Evolutionary conservation across 2,888 invertebrate species (phyloP).

Genomic region (Sesia bembeciformis): DNA sequence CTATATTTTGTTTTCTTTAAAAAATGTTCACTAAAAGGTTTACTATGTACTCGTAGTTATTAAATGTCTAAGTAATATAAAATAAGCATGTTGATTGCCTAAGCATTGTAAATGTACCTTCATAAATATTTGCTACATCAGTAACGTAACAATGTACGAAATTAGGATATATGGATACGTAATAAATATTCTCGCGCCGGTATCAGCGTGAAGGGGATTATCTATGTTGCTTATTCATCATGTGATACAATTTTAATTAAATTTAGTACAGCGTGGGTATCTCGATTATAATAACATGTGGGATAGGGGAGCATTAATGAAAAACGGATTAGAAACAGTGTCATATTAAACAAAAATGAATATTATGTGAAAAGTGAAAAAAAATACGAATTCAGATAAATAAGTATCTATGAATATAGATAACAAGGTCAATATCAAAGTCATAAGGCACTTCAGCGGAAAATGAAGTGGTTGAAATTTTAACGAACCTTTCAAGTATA

Average conservation of each 20-base stretch:
- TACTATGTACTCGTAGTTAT: too few species aligned
- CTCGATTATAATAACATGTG: neutral
- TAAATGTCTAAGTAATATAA: too few species aligned
- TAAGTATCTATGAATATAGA: too few species aligned
- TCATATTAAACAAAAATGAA: too few species aligned
- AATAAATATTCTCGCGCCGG: neutral
- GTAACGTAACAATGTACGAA: neutral
- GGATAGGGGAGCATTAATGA: neutral
- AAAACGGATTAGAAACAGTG: neutral
- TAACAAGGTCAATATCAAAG: too few species aligned
- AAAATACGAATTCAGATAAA: too few species aligned
- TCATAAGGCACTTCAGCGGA: conserved; percentile 4
- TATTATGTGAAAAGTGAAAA: too few species aligned
- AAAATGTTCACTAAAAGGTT: too few species aligned
- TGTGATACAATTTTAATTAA: neutral
- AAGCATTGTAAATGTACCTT: too few species aligned
- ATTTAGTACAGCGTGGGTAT: neutral
- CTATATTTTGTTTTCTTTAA: too few species aligned
- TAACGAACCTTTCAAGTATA: conserved; percentile 29
- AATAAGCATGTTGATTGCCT: too few species aligned
- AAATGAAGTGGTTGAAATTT: conserved; percentile 23
- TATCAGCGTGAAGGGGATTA: neutral
- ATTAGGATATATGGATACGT: neutral
- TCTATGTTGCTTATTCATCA: neutral
- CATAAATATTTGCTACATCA: neutral